These are phyloP conservation scores for Coregonus clupeaformis DNA, from an alignment of 2,113 vertebrate species.

Conservation along the genomic window DNA sequence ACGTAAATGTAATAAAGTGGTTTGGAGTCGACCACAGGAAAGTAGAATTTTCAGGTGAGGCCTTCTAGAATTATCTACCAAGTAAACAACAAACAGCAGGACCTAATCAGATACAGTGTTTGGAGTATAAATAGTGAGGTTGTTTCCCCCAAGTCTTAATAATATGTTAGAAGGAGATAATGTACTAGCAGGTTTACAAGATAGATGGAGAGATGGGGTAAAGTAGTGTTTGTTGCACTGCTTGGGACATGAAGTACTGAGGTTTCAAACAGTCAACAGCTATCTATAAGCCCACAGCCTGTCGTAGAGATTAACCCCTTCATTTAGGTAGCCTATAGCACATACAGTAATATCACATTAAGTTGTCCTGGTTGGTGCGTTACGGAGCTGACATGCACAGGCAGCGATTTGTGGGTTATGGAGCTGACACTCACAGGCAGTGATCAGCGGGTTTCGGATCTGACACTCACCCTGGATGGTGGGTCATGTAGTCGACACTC, in stretches of 20 bases:
- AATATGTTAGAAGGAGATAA: no score
- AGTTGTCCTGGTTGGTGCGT: no score
- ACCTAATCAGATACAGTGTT: no score
- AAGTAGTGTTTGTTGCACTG: not conserved
- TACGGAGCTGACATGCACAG: constrained; percentile 64
- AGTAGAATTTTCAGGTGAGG: not conserved
- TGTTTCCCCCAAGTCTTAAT: no score
- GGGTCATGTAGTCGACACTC: not conserved
- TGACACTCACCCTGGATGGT: constrained; percentile 88
- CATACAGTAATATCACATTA: not conserved
- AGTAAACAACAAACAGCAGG: not conserved
- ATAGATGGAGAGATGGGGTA: no score
- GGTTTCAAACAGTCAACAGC: not conserved
- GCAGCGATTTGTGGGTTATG: no score
- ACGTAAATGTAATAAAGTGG: not conserved
- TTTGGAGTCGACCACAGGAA: no score
- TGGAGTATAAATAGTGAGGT: no score
- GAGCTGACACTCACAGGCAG: no score
- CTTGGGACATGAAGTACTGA: not conserved
- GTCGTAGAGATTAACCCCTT: no score
- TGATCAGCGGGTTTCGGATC: not conserved
- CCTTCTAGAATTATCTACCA: no score
- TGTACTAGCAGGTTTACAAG: no score
- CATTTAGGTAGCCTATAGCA: not conserved
- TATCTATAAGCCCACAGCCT: not conserved